These are phyloP conservation scores for Thelaira solivaga DNA, from an alignment of 2,888 invertebrate species.

Conservation along the genomic window DNA sequence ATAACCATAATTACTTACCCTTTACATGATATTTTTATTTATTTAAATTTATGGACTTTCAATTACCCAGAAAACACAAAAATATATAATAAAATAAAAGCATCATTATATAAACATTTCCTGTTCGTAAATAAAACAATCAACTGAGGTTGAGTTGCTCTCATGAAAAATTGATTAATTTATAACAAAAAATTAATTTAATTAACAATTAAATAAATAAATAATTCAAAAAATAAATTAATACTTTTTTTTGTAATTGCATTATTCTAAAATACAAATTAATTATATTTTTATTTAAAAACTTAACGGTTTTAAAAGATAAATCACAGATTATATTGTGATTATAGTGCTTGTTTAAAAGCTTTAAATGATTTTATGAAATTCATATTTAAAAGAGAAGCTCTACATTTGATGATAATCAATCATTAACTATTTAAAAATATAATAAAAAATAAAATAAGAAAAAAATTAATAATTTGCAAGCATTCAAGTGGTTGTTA, in stretches of 20 bases:
- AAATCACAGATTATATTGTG: constrained; percentile 2
- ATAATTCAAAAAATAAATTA: neutral
- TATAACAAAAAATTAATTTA: too few relatives aligned
- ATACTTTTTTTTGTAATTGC: neutral
- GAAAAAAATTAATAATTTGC: neutral
- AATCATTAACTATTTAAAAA: constrained; percentile 13
- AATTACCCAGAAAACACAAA: too few relatives aligned
- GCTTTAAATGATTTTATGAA: neutral
- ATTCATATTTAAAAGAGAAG: neutral
- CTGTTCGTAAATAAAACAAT: too few relatives aligned
- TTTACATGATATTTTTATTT: too few relatives aligned
- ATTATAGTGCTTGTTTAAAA: constrained; percentile 6
- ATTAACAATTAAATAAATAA: too few relatives aligned
- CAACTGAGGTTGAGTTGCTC: too few relatives aligned
- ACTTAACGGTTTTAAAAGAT: neutral
- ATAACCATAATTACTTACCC: too few relatives aligned
- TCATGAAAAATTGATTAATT: too few relatives aligned
- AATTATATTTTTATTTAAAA: neutral
- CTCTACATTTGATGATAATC: neutral
- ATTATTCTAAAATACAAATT: neutral
- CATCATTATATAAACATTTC: too few relatives aligned
- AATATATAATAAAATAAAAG: too few relatives aligned
- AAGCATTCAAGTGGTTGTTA: constrained; percentile 31
- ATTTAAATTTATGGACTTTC: too few relatives aligned
- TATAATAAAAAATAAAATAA: too few relatives aligned